Percentiles rank a stretch among this genome's conserved stretches.
Evolutionary conservation across 2,888 invertebrate species (phyloP).

Genomic region (Agrotis puta): DNA sequence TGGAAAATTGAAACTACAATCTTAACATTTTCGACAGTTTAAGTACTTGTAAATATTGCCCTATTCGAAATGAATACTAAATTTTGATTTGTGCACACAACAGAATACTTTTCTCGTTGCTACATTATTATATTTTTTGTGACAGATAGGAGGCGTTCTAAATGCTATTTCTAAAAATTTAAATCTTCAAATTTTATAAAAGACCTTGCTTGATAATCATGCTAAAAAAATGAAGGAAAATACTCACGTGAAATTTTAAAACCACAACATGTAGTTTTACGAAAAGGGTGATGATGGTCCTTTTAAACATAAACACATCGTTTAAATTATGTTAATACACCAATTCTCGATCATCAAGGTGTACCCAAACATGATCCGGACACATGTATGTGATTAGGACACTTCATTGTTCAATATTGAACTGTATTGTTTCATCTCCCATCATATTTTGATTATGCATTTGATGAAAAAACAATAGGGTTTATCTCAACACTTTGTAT

Average conservation of each 20-base stretch:
- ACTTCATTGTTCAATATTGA: slow-evolving; percentile 58
- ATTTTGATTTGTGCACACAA: too few species aligned
- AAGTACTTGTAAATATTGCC: too few species aligned
- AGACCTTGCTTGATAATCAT: background rate
- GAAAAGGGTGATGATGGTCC: background rate
- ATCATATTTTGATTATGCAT: slow-evolving; percentile 64
- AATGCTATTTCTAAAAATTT: background rate
- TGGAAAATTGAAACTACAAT: too few species aligned
- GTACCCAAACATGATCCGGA: slow-evolving; percentile 45
- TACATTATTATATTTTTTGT: background rate
- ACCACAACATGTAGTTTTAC: background rate
- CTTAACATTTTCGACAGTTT: too few species aligned
- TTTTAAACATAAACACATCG: slow-evolving; percentile 9
- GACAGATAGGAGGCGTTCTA: background rate
- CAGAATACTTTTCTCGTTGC: background rate
- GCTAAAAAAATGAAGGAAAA: too few species aligned
- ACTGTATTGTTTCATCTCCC: slow-evolving; percentile 56
- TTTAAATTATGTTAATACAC: slow-evolving; percentile 28
- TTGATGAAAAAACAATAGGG: slow-evolving; percentile 60
- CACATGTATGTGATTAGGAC: slow-evolving; percentile 58
- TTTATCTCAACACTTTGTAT: slow-evolving; percentile 52
- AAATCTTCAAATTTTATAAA: background rate
- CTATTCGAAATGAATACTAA: too few species aligned
- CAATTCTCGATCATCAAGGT: slow-evolving; percentile 57
- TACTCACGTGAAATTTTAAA: too few species aligned